Evolutionary conservation across 2,797 vertebrate species (phyloP).

Genomic region (Pangasius sanitwongsei): DNA sequence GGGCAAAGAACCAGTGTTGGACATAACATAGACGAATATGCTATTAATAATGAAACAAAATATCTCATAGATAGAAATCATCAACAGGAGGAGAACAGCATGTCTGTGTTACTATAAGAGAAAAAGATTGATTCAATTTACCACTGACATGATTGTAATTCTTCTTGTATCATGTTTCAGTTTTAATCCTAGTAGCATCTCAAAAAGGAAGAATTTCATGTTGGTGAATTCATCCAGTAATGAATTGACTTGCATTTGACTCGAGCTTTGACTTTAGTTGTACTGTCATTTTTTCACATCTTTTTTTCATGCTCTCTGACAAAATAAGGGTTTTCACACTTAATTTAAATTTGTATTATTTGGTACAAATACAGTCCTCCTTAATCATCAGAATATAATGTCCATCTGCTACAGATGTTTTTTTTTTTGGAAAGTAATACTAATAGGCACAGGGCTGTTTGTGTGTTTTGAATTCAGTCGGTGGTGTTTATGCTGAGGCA

Average conservation of each 20-base stretch:
- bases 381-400: background rate
- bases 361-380: background rate
- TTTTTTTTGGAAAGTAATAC: constrained; percentile 11
- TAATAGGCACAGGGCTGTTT: constrained; percentile 11
- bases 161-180: background rate
- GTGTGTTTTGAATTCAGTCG: constrained; percentile 19
- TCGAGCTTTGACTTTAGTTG: background rate
- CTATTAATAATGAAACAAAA: constrained; percentile 17
- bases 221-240: constrained; percentile 9
- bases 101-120: constrained; percentile 3
- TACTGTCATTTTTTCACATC: background rate
- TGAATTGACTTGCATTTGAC: background rate
- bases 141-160: constrained; percentile 21
- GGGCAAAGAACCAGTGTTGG: background rate
- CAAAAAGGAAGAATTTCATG: background rate
- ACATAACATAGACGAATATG: background rate
- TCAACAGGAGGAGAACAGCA: constrained; percentile 15
- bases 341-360: background rate
- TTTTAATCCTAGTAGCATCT: background rate
- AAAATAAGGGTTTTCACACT: constrained; percentile 1
- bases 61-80: constrained; percentile 3
- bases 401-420: constrained; percentile 23
- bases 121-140: constrained; percentile 25
- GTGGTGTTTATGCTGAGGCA: constrained; percentile 5
- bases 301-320: background rate